Evolutionary conservation across 2,888 invertebrate species (phyloP).

Genomic region (Zootermopsis nevadensis): DNA sequence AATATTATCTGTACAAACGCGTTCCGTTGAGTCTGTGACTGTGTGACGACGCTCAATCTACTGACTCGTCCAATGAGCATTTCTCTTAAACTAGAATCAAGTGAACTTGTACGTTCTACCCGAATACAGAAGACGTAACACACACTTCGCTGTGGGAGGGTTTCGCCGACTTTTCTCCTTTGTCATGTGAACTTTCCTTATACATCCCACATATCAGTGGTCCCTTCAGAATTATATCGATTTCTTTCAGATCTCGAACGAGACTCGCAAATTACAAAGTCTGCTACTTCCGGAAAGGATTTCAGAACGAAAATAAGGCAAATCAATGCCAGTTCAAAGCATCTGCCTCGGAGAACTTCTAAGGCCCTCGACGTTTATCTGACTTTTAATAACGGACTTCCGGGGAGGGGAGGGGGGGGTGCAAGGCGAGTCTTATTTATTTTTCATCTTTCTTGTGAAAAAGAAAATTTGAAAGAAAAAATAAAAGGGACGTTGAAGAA

Average conservation of each 20-base stretch:
- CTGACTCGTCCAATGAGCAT: not conserved
- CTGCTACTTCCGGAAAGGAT: not conserved
- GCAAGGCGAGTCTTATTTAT: not conserved
- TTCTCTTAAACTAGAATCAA: not conserved
- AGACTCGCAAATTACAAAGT: constrained; percentile 12
- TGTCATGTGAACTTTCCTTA: not conserved
- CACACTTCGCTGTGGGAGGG: not conserved
- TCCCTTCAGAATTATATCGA: not conserved
- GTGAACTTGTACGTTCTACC: not conserved
- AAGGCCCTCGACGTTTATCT: not conserved
- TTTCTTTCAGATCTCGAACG: constrained; percentile 2
- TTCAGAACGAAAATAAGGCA: not conserved
- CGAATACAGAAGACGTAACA: not conserved
- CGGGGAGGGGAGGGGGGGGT: not conserved
- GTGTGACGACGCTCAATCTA: not conserved
- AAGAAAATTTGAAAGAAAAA: no score
- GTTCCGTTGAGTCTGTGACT: no score
- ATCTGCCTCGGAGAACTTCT: constrained; percentile 2
- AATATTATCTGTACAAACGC: no score
- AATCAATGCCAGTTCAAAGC: constrained; percentile 9
- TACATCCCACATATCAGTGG: not conserved
- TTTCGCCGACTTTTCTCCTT: not conserved
- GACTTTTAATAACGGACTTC: constrained; percentile 38
- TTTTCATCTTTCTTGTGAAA: not conserved
- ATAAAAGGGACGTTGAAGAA: constrained; percentile 22